Evolutionary conservation across 2,113 vertebrate species (phyloP).

Genomic region (Balaeniceps rex): DNA sequence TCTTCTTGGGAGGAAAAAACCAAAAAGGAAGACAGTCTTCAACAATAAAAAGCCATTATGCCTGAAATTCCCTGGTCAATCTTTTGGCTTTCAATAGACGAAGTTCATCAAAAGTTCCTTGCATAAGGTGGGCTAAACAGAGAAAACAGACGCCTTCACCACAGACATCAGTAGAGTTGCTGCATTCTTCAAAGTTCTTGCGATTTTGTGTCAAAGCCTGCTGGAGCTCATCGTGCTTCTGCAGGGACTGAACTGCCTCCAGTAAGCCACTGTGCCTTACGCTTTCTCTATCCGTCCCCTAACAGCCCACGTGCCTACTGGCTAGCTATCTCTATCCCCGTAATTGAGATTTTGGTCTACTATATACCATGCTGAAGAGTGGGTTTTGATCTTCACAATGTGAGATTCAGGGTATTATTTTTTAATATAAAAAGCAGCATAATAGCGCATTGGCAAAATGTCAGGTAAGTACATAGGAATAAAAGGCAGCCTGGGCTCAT

Average conservation of each 20-base stretch:
- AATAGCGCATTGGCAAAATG: background rate
- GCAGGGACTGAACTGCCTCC: background rate
- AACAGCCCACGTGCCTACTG: fast-evolving
- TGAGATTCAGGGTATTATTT: background rate
- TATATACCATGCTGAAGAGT: background rate
- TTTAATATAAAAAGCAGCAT: background rate
- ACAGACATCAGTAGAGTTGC: background rate
- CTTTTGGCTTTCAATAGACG: background rate
- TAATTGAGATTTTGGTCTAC: background rate
- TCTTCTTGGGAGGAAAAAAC: background rate
- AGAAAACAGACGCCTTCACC: background rate
- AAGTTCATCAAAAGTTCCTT: background rate
- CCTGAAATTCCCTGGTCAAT: background rate
- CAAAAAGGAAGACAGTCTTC: background rate
- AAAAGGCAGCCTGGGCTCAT: background rate
- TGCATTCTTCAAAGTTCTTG: background rate
- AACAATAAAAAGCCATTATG: background rate
- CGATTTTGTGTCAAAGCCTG: background rate
- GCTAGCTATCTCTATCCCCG: fast-evolving
- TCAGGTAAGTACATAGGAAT: background rate
- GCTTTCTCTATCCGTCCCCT: background rate
- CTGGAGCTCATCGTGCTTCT: background rate
- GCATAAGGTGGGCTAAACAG: background rate
- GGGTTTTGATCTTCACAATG: background rate
- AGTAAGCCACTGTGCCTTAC: background rate